A percentile compares a stretch with the other conserved stretches of the same genome.
Evolutionary conservation across 2,113 vertebrate genomes (phyloP).

Genomic region (Cathartes aura): DNA sequence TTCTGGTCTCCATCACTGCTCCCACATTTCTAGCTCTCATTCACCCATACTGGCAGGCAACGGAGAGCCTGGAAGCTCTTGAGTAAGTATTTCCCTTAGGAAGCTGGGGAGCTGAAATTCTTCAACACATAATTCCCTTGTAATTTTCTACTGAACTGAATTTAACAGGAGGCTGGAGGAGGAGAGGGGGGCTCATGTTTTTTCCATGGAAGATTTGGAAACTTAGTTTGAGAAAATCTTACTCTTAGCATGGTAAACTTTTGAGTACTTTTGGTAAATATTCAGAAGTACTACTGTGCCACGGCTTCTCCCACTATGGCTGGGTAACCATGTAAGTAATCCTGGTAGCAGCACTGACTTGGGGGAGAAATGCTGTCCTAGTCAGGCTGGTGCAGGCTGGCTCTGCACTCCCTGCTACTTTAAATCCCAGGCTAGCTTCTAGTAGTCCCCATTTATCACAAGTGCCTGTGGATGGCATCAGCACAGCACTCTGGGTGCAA

Average conservation of each 20-base stretch:
- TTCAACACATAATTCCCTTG: not conserved
- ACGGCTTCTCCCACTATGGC: rapidly evolving
- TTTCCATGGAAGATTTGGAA: not conserved
- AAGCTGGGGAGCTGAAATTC: not conserved
- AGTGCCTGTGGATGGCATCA: not conserved
- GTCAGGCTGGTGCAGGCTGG: not conserved
- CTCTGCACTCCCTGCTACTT: not conserved
- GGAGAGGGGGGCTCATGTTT: not conserved
- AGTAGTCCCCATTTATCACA: rapidly evolving
- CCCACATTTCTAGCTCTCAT: not conserved
- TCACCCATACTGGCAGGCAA: not conserved
- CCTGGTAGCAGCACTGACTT: not conserved
- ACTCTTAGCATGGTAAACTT: not conserved
- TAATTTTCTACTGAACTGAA: not conserved
- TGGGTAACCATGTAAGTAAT: not conserved
- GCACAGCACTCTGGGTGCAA: not conserved
- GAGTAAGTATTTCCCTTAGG: not conserved
- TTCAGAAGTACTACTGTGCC: rapidly evolving
- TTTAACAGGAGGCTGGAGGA: not conserved
- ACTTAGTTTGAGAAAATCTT: not conserved
- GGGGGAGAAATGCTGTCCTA: not conserved
- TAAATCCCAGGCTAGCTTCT: not conserved
- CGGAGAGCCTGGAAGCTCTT: not conserved
- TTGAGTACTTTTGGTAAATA: not conserved
- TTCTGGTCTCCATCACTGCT: not conserved